These are phyloP conservation scores for Oxytorus armatus DNA, from an alignment of 2,888 invertebrate genomes.

Conservation along the genomic window DNA sequence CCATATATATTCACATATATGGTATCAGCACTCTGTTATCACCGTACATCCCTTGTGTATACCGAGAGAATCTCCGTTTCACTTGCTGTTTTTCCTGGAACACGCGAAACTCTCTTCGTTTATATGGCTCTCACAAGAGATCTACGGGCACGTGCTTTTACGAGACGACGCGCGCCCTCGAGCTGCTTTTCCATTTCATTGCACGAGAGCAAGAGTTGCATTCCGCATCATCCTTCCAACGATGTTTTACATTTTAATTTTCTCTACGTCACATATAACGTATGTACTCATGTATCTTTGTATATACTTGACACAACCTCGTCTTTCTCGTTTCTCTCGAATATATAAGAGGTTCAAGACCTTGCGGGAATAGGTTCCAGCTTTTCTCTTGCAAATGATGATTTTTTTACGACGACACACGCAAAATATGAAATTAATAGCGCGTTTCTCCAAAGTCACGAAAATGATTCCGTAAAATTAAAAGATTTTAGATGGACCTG, in stretches of 20 bases:
- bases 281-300: not conserved
- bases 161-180: conserved; percentile 24
- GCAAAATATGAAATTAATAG: too few species aligned
- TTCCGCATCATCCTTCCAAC: conserved; percentile 14
- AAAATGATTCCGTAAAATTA: too few species aligned
- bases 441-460: too few species aligned
- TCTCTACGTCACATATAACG: conserved; percentile 9
- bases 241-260: conserved; percentile 20
- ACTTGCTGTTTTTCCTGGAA: conserved; percentile 11
- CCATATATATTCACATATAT: too few species aligned
- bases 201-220: conserved; percentile 25
- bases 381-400: too few species aligned
- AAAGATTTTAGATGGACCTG: too few species aligned
- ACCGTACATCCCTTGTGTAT: not conserved
- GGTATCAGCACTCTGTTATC: not conserved
- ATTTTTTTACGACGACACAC: too few species aligned
- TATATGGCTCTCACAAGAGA: conserved; percentile 9
- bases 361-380: not conserved
- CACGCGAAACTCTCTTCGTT: not conserved
- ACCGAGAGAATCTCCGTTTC: not conserved
- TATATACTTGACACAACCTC: conserved; percentile 5
- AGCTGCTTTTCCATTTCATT: conserved; percentile 32
- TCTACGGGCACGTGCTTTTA: conserved; percentile 43
- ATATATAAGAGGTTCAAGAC: not conserved
- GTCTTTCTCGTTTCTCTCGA: conserved; percentile 1